These are phyloP conservation scores for Pandemis cinnamomeana DNA, from an alignment of 2,888 invertebrate genomes.

Conservation along the genomic window DNA sequence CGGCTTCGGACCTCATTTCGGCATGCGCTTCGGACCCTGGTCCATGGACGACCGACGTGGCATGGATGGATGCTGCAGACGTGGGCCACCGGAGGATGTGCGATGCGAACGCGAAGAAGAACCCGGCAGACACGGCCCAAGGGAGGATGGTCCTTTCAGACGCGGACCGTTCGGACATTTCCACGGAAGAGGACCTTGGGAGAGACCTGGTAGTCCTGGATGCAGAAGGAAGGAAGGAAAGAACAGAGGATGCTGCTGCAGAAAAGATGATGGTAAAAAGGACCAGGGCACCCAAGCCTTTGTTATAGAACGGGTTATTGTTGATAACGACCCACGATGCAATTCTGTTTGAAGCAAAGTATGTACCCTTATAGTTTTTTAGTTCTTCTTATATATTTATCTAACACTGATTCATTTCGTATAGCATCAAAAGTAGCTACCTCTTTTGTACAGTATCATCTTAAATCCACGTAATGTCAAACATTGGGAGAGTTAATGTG, in stretches of 20 bases:
- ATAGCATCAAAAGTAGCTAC: background rate
- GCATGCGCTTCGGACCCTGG: background rate
- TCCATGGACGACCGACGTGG: constrained; percentile 7
- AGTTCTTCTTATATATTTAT: background rate
- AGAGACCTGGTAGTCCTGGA: constrained; percentile 13
- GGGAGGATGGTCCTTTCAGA: constrained; percentile 2
- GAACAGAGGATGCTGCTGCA: constrained; percentile 13
- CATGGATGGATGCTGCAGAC: background rate
- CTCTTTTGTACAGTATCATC: background rate
- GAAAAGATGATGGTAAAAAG: constrained; percentile 10
- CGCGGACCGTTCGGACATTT: constrained; percentile 23
- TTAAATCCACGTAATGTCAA: background rate
- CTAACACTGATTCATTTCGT: background rate
- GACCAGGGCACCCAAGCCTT: constrained; percentile 33
- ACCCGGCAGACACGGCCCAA: background rate
- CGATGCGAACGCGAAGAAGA: constrained; percentile 11
- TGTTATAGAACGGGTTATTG: constrained; percentile 25
- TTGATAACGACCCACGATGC: constrained; percentile 25
- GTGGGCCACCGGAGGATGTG: constrained; percentile 7
- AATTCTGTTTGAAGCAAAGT: constrained; percentile 35
- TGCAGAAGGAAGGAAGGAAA: constrained; percentile 17
- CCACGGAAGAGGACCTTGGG: constrained; percentile 13
- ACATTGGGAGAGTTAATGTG: no score
- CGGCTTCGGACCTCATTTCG: constrained; percentile 4
- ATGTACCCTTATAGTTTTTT: constrained; percentile 6